Percentiles rank a stretch among this genome's conserved stretches.
Evolutionary conservation across 2,888 invertebrate genomes (phyloP).

Genomic region (Alcis repandata): DNA sequence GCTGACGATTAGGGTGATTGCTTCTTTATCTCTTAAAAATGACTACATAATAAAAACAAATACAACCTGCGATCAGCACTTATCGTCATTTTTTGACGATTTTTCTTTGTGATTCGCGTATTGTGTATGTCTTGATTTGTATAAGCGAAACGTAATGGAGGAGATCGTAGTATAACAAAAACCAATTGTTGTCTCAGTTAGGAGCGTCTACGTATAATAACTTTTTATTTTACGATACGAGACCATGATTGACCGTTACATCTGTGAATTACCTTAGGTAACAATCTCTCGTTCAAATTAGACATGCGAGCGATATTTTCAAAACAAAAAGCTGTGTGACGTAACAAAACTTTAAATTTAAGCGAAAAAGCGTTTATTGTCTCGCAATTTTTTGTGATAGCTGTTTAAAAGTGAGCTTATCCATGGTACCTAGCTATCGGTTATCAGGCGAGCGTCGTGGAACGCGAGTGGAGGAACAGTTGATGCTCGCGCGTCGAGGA

Average conservation of each 20-base stretch:
- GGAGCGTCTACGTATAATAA: constrained; percentile 13
- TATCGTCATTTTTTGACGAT: too few species aligned
- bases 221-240: constrained; percentile 27
- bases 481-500: constrained; percentile 83
- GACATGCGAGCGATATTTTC: constrained; percentile 34
- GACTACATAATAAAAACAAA: background rate
- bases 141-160: too few species aligned
- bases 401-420: constrained; percentile 63
- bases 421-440: constrained; percentile 73
- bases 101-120: too few species aligned
- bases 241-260: constrained; percentile 18
- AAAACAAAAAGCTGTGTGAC: constrained; percentile 29
- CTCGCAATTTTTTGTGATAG: constrained; percentile 65
- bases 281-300: constrained; percentile 27
- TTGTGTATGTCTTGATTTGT: too few species aligned
- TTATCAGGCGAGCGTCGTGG: constrained; percentile 72
- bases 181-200: background rate
- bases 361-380: constrained; percentile 56
- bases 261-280: constrained; percentile 16
- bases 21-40: constrained; percentile 8
- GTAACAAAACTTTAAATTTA: constrained; percentile 36
- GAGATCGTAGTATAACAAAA: background rate
- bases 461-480: constrained; percentile 73
- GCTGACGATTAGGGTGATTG: constrained; percentile 16
- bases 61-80: too few species aligned